phyloP scores from a whole-genome alignment of 2,888 invertebrate genomes.

The Digitonthophagus gazella region DNA sequence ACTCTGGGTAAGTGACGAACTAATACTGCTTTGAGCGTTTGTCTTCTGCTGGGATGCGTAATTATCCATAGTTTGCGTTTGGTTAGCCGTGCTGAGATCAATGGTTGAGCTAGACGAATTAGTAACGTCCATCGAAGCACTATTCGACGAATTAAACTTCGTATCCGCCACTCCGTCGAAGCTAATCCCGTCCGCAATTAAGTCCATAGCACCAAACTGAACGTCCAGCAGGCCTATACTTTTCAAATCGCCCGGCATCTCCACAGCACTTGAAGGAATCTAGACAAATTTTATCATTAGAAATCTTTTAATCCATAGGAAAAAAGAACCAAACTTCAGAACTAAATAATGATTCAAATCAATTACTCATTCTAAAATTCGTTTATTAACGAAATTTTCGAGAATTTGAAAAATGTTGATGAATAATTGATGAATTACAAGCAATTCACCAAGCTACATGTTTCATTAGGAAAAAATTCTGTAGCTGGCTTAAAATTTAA shows the following conservation, averaged over 20 bases:
- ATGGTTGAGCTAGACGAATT: constrained; percentile 43
- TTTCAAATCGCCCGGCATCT: constrained; percentile 91
- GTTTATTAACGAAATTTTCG: too few species aligned
- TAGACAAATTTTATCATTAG: too few species aligned
- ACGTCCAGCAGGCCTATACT: constrained; percentile 81
- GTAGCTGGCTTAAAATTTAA: too few species aligned
- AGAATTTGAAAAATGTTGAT: too few species aligned
- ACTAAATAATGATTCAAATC: too few species aligned
- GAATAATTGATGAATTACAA: too few species aligned
- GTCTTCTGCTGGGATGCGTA: constrained; percentile 45
- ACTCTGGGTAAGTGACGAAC: constrained; percentile 48
- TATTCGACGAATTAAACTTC: constrained; percentile 51
- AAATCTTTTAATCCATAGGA: too few species aligned
- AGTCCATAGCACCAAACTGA: constrained; percentile 89
- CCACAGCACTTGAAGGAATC: constrained; percentile 92
- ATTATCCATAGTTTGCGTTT: constrained; percentile 54
- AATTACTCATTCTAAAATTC: too few species aligned
- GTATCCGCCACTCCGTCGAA: constrained; percentile 52
- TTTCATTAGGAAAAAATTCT: too few species aligned
- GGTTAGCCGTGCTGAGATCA: constrained; percentile 52
- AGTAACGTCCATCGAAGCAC: constrained; percentile 39
- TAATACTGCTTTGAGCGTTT: constrained; percentile 51
- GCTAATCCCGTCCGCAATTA: constrained; percentile 58
- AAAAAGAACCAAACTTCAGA: too few species aligned
- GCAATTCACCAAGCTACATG: too few species aligned